Evolutionary conservation across 2,888 invertebrate genomes (phyloP).

Genomic region (Ellobium chinense): DNA sequence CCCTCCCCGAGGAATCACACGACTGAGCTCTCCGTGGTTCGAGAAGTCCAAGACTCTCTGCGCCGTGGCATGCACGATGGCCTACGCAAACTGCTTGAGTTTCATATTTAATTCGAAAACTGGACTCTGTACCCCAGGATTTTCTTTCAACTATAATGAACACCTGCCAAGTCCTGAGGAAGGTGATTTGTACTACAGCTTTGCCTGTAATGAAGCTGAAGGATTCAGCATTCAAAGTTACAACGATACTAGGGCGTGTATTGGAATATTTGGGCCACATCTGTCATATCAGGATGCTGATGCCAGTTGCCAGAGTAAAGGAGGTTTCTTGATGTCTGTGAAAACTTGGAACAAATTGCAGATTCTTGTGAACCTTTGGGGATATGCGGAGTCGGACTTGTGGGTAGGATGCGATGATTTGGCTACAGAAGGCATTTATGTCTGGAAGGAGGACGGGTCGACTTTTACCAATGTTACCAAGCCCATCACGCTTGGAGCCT

Average conservation of each 20-base stretch:
- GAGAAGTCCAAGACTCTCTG: not conserved
- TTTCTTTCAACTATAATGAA: not conserved
- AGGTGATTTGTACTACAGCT: not conserved
- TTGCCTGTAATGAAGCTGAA: not conserved
- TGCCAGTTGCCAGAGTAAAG: not conserved
- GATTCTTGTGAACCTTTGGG: not conserved
- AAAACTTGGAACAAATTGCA: not conserved
- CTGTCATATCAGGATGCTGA: not conserved
- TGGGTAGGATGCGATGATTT: conserved; percentile 14
- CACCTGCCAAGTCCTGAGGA: not conserved
- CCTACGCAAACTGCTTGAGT: not conserved
- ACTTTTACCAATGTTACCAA: not conserved
- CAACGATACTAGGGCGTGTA: not conserved
- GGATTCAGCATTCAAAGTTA: not conserved
- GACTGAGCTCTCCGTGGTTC: not conserved
- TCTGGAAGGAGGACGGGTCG: not conserved
- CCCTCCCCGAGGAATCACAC: not conserved
- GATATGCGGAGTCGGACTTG: too few species aligned
- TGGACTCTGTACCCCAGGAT: conserved; percentile 8
- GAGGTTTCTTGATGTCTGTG: not conserved
- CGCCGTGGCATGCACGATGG: not conserved
- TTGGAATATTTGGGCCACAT: not conserved
- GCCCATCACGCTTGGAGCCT: too few species aligned
- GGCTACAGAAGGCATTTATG: not conserved
- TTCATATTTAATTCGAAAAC: not conserved